These are phyloP conservation scores for Phymorhynchus buccinoides DNA, from an alignment of 1,140 invertebrate species.

Conservation along the genomic window DNA sequence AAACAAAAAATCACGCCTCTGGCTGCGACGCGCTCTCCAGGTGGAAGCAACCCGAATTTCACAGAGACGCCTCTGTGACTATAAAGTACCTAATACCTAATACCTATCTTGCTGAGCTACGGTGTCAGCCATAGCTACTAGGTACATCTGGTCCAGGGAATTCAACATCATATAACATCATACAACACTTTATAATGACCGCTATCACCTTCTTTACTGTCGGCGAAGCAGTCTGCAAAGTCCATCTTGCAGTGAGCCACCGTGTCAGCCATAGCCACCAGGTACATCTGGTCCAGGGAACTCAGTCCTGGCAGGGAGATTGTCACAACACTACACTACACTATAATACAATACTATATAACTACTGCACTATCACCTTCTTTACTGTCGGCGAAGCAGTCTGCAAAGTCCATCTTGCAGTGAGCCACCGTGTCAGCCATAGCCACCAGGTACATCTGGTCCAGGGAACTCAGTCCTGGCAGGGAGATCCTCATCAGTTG, in stretches of 20 bases:
- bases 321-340: neutral
- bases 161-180: no score
- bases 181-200: no score
- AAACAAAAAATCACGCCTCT: no score
- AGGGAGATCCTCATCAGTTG: constrained; percentile 96
- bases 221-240: constrained; percentile 60
- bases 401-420: constrained; percentile 70
- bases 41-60: no score
- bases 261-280: constrained; percentile 96
- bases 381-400: constrained; percentile 48
- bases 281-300: constrained; percentile 98
- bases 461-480: constrained; percentile 95
- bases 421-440: constrained; percentile 95
- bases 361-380: neutral
- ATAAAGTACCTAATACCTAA: no score
- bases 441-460: constrained; percentile 99
- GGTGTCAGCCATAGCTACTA: constrained; percentile 96
- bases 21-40: no score
- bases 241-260: constrained; percentile 80
- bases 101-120: constrained; percentile 87
- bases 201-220: constrained; percentile 24
- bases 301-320: constrained; percentile 96
- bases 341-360: neutral
- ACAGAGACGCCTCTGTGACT: no score
- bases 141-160: constrained; percentile 99